Evolutionary conservation across 2,797 vertebrate species (phyloP), one percentile per base, ranked within the genome.

Genomic region (Streptopelia turtur): DNA sequence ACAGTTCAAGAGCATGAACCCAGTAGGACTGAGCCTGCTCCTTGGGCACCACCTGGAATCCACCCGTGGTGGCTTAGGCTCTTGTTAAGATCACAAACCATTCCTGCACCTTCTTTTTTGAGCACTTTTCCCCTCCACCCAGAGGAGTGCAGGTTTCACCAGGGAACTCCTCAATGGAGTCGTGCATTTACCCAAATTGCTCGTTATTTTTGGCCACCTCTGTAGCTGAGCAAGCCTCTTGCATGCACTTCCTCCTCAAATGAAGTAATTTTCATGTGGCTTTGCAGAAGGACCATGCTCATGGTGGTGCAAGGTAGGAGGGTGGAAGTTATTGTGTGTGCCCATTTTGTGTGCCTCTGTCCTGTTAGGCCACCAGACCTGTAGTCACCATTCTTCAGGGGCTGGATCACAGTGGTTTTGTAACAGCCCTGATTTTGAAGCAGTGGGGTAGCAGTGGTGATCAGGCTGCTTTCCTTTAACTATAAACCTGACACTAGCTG

Each of bases 11-110:
- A 70, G 49, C 56, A 30, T 18, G 4, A 75, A n/a, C 20, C 15
- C 61, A 9, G 22, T 1, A 0, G 37, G n/a, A n/a, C 24, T 28
- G 30, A 50, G n/a, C 11, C 55, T 41, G 25, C 52, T 50, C 13
- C 61, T 56, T 56, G 25, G 25, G 27, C 49, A 47, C 31, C 1
- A 0, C 77, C 35, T 52, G 41, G 41, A 71, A 86, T 49, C 11
- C 53, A 86, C 13, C 9, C 1, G 0, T 0, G 1, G 15, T 50
- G 47, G 68, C 17, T 83, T 27, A 55, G 45, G 20, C 1, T 0
- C 27, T 43, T 4, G 0, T 30, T 53, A 28, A 65, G 39, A 74
- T 28, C 18, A 33, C 65, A 83, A 50, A 65, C 17, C 28, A 23
- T 18, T 33, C 23, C 33, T 31, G 39, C 21, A 69, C 13, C 39